phyloP scores from a whole-genome alignment of 2,797 vertebrate genomes.

The Threskiornis aethiopicus region DNA sequence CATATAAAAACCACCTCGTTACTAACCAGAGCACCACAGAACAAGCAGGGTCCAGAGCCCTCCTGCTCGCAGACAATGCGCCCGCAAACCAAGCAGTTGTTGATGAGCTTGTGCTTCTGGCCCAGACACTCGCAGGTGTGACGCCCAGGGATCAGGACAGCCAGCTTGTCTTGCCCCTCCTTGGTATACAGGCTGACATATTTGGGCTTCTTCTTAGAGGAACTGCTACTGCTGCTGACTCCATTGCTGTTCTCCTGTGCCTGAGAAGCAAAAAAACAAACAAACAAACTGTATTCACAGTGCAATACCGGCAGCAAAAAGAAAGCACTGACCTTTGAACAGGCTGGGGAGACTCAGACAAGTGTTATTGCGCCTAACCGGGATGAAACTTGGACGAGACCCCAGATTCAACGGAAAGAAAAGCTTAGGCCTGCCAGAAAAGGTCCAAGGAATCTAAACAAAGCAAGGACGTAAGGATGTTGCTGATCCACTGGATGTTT shows the following conservation, averaged over 20 bases:
- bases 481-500: neutral
- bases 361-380: neutral
- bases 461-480: neutral
- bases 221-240: conserved; percentile 50
- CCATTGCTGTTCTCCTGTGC: conserved; percentile 78
- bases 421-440: neutral
- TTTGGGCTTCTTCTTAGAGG: conserved; percentile 90
- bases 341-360: neutral
- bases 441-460: neutral
- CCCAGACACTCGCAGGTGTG: conserved; percentile 91
- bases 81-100: conserved; percentile 94
- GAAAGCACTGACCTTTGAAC: neutral
- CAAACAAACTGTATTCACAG: neutral
- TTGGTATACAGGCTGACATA: conserved; percentile 90
- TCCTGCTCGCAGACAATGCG: conserved; percentile 97
- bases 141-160: conserved; percentile 89
- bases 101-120: conserved; percentile 94
- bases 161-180: conserved; percentile 90
- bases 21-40: conserved; percentile 90
- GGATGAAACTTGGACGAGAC: neutral
- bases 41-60: conserved; percentile 93
- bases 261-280: conserved; percentile 63
- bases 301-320: neutral
- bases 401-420: neutral
- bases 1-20: fast-evolving